A percentile compares a stretch with the other conserved stretches of the same genome.
Conservation (phyloP, 1,140 invertebrate species). For the Saxidomus purpurata region DNA sequence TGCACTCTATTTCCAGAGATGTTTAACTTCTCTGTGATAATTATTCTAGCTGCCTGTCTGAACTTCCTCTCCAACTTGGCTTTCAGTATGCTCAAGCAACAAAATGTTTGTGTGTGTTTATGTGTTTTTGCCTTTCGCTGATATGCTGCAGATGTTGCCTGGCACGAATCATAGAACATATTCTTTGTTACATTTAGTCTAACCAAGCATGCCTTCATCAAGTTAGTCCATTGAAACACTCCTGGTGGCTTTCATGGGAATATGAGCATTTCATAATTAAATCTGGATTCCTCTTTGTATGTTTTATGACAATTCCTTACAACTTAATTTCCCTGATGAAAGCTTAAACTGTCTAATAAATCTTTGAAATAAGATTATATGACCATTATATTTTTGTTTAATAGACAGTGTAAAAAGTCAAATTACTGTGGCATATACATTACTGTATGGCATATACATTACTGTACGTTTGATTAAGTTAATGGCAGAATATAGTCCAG, state of each 20-base stretch:
- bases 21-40: slow-evolving; percentile 36
- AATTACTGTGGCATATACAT: too few species aligned
- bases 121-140: slow-evolving; percentile 19
- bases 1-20: slow-evolving; percentile 43
- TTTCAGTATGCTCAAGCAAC: not conserved
- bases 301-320: slow-evolving; percentile 5
- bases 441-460: too few species aligned
- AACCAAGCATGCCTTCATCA: slow-evolving; percentile 5
- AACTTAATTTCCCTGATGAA: slow-evolving; percentile 5
- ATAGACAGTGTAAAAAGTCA: not conserved
- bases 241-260: not conserved
- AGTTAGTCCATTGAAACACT: not conserved
- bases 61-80: not conserved
- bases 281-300: not conserved
- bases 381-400: not conserved
- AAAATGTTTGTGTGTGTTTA: slow-evolving; percentile 30
- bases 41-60: slow-evolving; percentile 4
- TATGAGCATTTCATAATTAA: slow-evolving; percentile 23
- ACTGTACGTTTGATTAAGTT: too few species aligned
- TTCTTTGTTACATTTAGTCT: slow-evolving; percentile 20
- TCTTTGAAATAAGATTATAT: not conserved
- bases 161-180: slow-evolving; percentile 21
- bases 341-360: not conserved
- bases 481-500: too few species aligned
- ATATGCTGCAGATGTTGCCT: slow-evolving; percentile 43